Evolutionary conservation across 1,140 invertebrate genomes (phyloP), one percentile per base, ranked within the genome.

Genomic region (Drosophila miranda): DNA sequence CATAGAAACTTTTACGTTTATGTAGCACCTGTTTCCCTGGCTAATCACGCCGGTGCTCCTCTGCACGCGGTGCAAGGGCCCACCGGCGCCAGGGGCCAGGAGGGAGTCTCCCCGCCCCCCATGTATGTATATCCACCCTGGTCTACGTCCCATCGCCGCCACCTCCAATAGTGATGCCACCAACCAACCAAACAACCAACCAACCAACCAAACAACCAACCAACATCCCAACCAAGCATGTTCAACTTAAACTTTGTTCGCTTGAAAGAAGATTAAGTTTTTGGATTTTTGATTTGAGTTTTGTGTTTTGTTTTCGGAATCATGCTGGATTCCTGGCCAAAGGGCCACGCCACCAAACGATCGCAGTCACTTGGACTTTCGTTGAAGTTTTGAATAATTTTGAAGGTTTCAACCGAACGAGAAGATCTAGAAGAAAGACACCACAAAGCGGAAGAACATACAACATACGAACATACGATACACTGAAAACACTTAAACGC

Each of bases 1-100:
- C 82, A 87, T 87, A 87, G 62, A 87, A 87, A 87, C 79, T 87
- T 87, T 87, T 87, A 64, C 82, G 83, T 87, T 87, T 87, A 87
- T 88, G 57, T 82, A 88, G 82, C 82, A 87, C 83, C 71, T 71
- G 78, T 82, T 82, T 82, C 79, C 83, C 82, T 66, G 57, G 59
- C 60, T 73, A 63, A 43, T 44, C 56, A 54, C 55, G 60, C 60
- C 84, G 71, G 56, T 60, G 55, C 78, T 53, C 63, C 69, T 46
- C 66, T 51, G 42, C 51, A 38, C 57, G 23, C 14, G 4, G 6
- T 26, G 50, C 34, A 68, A 30, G 7, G 62, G 64, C 16, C 51
- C 23, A 30, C 30, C 44, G 64, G 62, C 50, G 49, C 61, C 61
- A 44, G 48, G 64, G 64, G 42, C 38, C 57, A 19, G 42, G 8